Evolutionary conservation across 2,113 vertebrate genomes (phyloP).

Genomic region (Paratilapia polleni): DNA sequence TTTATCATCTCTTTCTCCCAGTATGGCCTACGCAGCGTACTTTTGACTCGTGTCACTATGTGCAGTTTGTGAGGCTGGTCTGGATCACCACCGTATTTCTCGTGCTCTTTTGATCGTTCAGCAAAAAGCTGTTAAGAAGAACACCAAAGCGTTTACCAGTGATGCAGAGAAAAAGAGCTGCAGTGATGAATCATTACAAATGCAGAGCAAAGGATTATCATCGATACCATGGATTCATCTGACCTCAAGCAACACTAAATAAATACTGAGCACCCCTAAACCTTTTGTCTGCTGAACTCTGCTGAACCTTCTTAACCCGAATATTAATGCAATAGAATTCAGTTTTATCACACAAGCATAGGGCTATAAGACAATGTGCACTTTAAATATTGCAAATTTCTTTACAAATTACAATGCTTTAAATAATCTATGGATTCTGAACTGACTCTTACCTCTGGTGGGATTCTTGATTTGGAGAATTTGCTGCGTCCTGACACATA

Average conservation of each 20-base stretch:
- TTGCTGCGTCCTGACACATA: constrained; percentile 66
- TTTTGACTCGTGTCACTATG: constrained; percentile 88
- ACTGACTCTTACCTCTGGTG: constrained; percentile 64
- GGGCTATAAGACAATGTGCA: background rate
- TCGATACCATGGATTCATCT: background rate
- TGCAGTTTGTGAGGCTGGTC: constrained; percentile 94
- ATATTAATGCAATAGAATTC: background rate
- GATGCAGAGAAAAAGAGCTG: background rate
- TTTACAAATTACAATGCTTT: background rate
- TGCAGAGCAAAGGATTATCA: background rate
- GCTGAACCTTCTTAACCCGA: background rate
- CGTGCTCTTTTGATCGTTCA: constrained; percentile 87
- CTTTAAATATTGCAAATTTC: background rate
- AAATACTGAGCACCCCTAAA: background rate
- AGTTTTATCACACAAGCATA: background rate
- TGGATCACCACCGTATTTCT: constrained; percentile 92
- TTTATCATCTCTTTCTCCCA: constrained; percentile 92
- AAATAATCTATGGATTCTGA: background rate
- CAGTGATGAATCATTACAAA: background rate
- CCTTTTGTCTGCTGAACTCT: background rate
- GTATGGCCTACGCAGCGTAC: constrained; percentile 85
- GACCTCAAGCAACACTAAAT: background rate
- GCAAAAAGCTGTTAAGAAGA: constrained; percentile 82
- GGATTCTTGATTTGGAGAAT: constrained; percentile 75
- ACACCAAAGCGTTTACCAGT: background rate